Conservation (phyloP, 2,797 vertebrate species). For the Chelon labrosus region DNA sequence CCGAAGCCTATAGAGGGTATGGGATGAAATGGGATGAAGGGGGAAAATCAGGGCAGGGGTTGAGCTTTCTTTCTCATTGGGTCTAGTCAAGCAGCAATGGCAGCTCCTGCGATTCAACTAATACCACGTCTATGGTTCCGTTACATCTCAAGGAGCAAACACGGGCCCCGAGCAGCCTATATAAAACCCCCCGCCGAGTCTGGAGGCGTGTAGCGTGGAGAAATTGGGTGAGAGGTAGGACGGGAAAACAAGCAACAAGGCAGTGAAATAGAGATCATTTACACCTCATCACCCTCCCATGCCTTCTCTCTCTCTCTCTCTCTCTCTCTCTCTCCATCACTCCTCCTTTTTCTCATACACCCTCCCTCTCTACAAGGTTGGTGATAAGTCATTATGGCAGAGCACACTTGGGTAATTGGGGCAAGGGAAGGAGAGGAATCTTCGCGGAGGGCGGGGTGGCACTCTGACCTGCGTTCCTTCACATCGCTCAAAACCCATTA, state of each 20-base stretch:
- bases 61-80: constrained; percentile 49
- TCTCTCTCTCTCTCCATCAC: not conserved
- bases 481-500: constrained; percentile 50
- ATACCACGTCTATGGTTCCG: not conserved
- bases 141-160: constrained; percentile 42
- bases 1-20: not conserved
- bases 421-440: constrained; percentile 43
- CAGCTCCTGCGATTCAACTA: constrained; percentile 42
- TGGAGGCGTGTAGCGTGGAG: constrained; percentile 18
- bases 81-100: constrained; percentile 32
- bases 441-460: constrained; percentile 18
- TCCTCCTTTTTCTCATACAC: constrained; percentile 14
- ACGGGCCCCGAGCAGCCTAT: constrained; percentile 23
- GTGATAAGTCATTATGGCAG: constrained; percentile 69
- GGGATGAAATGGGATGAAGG: constrained; percentile 9
- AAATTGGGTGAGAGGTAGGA: constrained; percentile 36
- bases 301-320: not conserved
- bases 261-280: constrained; percentile 57
- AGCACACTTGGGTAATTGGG: constrained; percentile 68
- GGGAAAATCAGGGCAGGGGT: constrained; percentile 29
- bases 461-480: constrained; percentile 56
- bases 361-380: constrained; percentile 43
- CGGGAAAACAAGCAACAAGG: constrained; percentile 32
- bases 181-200: constrained; percentile 15
- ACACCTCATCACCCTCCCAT: constrained; percentile 65